A percentile compares a stretch with the other conserved stretches of the same genome.
These are phyloP conservation scores for Hydropsyche betteni DNA, from an alignment of 2,888 invertebrate species.

Conservation along the genomic window DNA sequence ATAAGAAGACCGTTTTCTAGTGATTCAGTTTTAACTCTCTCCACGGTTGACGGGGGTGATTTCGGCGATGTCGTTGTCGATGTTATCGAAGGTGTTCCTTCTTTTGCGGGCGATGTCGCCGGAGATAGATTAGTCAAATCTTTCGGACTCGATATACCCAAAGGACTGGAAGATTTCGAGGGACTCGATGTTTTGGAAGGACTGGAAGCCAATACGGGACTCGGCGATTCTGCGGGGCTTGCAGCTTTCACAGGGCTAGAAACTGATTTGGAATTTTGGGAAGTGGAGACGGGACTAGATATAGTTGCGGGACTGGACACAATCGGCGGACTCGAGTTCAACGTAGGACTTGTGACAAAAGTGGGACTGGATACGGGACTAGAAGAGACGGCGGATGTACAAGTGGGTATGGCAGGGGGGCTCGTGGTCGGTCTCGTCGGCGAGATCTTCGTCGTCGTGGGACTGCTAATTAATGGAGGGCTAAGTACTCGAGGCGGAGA, in stretches of 20 bases:
- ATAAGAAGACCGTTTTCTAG: neutral
- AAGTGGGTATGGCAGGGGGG: constrained; percentile 61
- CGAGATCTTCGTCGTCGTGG: neutral
- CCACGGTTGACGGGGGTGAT: neutral
- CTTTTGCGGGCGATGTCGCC: constrained; percentile 62
- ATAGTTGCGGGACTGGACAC: constrained; percentile 52
- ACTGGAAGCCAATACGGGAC: neutral
- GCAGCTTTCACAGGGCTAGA: constrained; percentile 64
- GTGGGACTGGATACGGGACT: constrained; percentile 11
- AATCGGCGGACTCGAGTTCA: neutral
- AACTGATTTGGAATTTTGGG: constrained; percentile 63
- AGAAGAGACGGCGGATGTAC: constrained; percentile 58
- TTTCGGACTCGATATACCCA: no score
- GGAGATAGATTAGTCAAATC: constrained; percentile 55
- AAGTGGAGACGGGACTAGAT: constrained; percentile 51
- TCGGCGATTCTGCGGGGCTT: constrained; percentile 60
- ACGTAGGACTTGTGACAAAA: neutral
- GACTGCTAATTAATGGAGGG: constrained; percentile 61
- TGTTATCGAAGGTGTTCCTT: constrained; percentile 55
- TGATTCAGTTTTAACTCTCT: neutral
- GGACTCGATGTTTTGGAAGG: neutral
- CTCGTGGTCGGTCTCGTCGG: constrained; percentile 58
- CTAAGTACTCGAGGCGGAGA: constrained; percentile 60
- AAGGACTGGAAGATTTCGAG: neutral
- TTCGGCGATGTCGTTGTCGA: constrained; percentile 20